phyloP scores from a whole-genome alignment of 2,888 invertebrate species.

The Clunio marinus region DNA sequence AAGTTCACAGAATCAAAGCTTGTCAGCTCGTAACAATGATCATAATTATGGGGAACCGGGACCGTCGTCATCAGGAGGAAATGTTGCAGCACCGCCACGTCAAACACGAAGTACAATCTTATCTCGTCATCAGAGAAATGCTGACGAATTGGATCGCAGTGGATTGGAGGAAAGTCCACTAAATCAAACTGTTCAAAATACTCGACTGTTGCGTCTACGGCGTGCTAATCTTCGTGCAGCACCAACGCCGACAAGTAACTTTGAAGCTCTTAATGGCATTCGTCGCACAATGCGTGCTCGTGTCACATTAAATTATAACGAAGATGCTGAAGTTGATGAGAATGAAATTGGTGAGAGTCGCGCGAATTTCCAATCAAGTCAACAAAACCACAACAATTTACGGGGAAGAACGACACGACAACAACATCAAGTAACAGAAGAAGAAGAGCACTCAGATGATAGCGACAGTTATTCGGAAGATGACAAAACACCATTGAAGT shows the following conservation, averaged over 20 bases:
- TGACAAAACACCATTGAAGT: slow-evolving; percentile 34
- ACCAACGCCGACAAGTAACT: slow-evolving; percentile 27
- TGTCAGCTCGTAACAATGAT: slow-evolving; percentile 41
- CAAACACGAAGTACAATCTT: slow-evolving; percentile 45
- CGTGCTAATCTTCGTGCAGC: slow-evolving; percentile 24
- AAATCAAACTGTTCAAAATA: neutral
- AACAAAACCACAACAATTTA: slow-evolving; percentile 21
- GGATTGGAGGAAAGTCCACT: slow-evolving; percentile 20
- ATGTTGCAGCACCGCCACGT: slow-evolving; percentile 42
- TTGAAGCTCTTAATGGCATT: slow-evolving; percentile 30
- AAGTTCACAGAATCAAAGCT: neutral
- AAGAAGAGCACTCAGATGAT: slow-evolving; percentile 45
- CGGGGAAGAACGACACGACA: slow-evolving; percentile 17
- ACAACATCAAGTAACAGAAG: slow-evolving; percentile 44
- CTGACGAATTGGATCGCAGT: slow-evolving; percentile 47
- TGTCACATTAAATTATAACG: slow-evolving; percentile 48
- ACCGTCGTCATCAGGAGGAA: slow-evolving; percentile 42
- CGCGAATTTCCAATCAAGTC: neutral
- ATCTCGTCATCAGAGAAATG: slow-evolving; percentile 50
- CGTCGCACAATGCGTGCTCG: slow-evolving; percentile 43
- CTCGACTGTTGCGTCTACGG: slow-evolving; percentile 12
- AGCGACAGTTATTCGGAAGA: slow-evolving; percentile 40
- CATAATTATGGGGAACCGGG: slow-evolving; percentile 50
- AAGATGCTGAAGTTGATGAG: slow-evolving; percentile 48
- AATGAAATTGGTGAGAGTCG: slow-evolving; percentile 41